These are phyloP conservation scores for Pedionomus torquatus DNA, from an alignment of 2,113 vertebrate species.

Conservation along the genomic window DNA sequence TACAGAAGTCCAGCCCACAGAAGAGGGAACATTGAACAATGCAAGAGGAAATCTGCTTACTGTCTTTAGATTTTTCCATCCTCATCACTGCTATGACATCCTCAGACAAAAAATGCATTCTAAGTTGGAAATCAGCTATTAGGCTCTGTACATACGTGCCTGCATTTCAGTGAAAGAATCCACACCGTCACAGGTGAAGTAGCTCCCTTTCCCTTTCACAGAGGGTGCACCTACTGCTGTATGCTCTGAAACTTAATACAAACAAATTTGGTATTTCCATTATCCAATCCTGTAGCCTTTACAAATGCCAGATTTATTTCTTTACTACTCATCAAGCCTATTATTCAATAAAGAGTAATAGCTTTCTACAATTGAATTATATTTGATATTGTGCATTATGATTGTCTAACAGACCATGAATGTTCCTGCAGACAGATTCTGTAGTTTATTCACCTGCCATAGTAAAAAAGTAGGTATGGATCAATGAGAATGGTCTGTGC, in stretches of 20 bases:
- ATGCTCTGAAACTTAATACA: not conserved
- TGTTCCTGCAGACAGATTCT: not conserved
- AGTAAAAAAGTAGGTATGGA: not conserved
- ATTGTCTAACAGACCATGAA: conserved; percentile 61
- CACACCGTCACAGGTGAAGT: not conserved
- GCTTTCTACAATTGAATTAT: not conserved
- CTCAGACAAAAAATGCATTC: not conserved
- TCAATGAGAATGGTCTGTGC: conserved; percentile 48
- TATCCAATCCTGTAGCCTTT: not conserved
- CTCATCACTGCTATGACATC: not conserved
- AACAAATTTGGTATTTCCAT: not conserved
- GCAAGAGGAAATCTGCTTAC: not conserved
- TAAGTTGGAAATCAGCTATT: not conserved
- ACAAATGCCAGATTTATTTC: not conserved
- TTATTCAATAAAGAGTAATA: conserved; percentile 26
- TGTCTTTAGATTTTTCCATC: not conserved
- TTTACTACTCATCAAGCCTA: not conserved
- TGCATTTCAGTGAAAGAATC: not conserved
- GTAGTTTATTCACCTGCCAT: conserved; percentile 43
- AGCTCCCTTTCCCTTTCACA: not conserved
- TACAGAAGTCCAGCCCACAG: not conserved
- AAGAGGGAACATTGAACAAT: not conserved
- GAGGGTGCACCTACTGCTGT: not conserved
- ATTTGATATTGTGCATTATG: conserved; percentile 60
- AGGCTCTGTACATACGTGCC: not conserved